Conservation (phyloP, 2,113 vertebrate genomes). For the Aspiorhynchus laticeps region DNA sequence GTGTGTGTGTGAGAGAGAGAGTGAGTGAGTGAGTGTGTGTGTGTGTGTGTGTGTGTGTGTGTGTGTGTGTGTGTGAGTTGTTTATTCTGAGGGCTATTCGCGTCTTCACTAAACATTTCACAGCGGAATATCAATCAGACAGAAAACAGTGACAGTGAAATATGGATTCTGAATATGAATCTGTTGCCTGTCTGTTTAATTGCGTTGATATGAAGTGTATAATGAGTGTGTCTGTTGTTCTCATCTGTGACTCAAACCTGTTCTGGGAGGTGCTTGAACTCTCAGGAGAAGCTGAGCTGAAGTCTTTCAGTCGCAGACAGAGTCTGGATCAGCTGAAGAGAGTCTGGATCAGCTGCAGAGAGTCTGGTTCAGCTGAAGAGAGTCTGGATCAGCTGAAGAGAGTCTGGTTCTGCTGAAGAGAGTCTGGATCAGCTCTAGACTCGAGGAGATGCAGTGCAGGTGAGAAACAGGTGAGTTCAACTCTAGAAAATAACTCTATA, state of each 20-base stretch:
- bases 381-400: background rate
- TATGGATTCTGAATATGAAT: background rate
- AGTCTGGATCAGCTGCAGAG: background rate
- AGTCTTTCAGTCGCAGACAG: background rate
- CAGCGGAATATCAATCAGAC: background rate
- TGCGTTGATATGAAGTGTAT: background rate
- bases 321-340: background rate
- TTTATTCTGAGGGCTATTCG: background rate
- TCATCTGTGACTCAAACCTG: conserved; percentile 4
- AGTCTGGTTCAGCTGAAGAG: background rate
- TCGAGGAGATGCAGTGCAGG: background rate
- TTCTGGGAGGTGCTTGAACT: background rate
- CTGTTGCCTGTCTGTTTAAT: background rate
- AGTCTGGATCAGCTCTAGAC: background rate
- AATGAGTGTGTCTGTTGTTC: background rate
- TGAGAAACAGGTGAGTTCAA: background rate
- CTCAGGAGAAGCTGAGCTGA: background rate
- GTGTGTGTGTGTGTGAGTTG: too few species aligned
- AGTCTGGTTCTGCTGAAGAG: too few species aligned
- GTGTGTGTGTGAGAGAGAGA: too few species aligned
- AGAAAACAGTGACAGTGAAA: background rate
- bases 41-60: too few species aligned
- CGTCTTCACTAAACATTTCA: background rate
- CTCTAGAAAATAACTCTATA: too few species aligned
- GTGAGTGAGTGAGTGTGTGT: too few species aligned